These are phyloP conservation scores for Matsumurasca onukii DNA, from an alignment of 1,140 invertebrate species.

Conservation along the genomic window DNA sequence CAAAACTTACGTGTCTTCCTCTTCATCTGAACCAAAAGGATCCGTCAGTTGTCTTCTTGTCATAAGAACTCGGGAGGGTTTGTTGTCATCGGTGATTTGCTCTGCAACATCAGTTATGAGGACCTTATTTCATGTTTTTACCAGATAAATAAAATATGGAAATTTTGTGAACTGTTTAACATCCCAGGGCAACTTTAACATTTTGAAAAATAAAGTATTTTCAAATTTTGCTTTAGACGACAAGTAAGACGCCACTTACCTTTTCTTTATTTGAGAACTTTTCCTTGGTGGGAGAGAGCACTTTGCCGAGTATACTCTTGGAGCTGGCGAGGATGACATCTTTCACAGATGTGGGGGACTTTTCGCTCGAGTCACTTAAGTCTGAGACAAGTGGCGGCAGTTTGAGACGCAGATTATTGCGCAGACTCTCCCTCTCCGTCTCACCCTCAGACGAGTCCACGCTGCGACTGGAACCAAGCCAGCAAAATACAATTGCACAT, in stretches of 20 bases:
- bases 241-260: too few species aligned
- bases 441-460: constrained; percentile 28
- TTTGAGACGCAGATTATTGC: constrained; percentile 28
- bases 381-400: constrained; percentile 30
- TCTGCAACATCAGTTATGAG: too few species aligned
- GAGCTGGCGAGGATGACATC: constrained; percentile 72
- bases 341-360: constrained; percentile 57
- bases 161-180: too few species aligned
- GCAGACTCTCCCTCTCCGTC: constrained; percentile 26
- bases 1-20: constrained; percentile 61
- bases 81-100: constrained; percentile 37
- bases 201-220: too few species aligned
- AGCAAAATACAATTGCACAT: too few species aligned
- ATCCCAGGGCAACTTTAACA: too few species aligned
- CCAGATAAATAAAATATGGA: too few species aligned
- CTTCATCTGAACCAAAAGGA: constrained; percentile 89
- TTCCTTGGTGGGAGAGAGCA: constrained; percentile 73
- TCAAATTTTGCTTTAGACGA: too few species aligned
- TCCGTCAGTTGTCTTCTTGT: constrained; percentile 83
- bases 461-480: constrained; percentile 27
- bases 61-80: constrained; percentile 62
- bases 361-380: constrained; percentile 46
- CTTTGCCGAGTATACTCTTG: constrained; percentile 76
- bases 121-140: too few species aligned
- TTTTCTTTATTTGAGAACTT: constrained; percentile 50